A percentile compares a stretch with the other conserved stretches of the same genome.
These are phyloP conservation scores for Solea solea DNA, from an alignment of 2,113 vertebrate species.

Conservation along the genomic window DNA sequence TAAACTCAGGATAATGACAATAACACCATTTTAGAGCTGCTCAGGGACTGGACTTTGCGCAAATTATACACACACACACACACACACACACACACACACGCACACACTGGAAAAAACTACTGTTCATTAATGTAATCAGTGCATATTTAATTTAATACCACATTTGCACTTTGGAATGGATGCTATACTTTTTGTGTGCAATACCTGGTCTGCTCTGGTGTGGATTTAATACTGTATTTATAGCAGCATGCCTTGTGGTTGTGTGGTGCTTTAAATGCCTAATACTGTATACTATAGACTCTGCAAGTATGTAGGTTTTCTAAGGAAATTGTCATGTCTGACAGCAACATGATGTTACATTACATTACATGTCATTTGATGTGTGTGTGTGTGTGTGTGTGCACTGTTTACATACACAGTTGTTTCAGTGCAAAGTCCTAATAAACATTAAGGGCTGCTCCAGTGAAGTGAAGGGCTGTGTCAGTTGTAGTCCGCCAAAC, in stretches of 20 bases:
- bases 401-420: slow-evolving; percentile 40
- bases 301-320: slow-evolving; percentile 14
- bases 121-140: too few relatives aligned
- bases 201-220: slow-evolving; percentile 30
- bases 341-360: slow-evolving; percentile 21
- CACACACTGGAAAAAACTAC: too few relatives aligned
- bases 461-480: slow-evolving; percentile 50
- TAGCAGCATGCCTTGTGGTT: slow-evolving; percentile 31
- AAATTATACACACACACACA: too few relatives aligned
- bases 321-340: slow-evolving; percentile 25
- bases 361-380: too few relatives aligned
- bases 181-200: slow-evolving; percentile 7
- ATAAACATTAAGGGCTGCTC: slow-evolving; percentile 47
- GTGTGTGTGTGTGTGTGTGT: not conserved
- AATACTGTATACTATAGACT: slow-evolving; percentile 25
- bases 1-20: too few relatives aligned
- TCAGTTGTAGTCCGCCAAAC: slow-evolving; percentile 63
- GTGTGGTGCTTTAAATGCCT: slow-evolving; percentile 18
- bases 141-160: too few relatives aligned
- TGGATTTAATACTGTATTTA: slow-evolving; percentile 9
- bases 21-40: too few relatives aligned
- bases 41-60: too few relatives aligned
- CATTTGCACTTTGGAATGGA: too few relatives aligned
- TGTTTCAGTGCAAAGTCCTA: slow-evolving; percentile 37
- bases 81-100: too few relatives aligned